A percentile compares a stretch with the other conserved stretches of the same genome.
These are phyloP conservation scores for Nesoenas mayeri DNA, from an alignment of 2,113 vertebrate species.

Conservation along the genomic window DNA sequence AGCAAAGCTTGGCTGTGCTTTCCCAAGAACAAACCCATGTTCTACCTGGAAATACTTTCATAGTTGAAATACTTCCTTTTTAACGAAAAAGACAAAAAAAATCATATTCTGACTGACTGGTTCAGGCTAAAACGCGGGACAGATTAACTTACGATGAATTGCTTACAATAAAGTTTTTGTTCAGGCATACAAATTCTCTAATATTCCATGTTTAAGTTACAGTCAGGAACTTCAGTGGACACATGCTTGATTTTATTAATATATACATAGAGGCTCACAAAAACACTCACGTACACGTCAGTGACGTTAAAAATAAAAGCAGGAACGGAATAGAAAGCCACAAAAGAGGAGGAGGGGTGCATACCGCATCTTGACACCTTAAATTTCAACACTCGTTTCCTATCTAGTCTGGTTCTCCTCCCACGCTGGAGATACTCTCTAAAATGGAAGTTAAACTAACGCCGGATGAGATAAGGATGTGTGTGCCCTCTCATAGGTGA, in stretches of 20 bases:
- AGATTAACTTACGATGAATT: neutral
- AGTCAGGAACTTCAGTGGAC: neutral
- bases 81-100: neutral
- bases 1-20: neutral
- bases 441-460: neutral
- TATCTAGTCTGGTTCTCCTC: conserved; percentile 38
- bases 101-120: neutral
- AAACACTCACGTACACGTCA: neutral
- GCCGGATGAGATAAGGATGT: neutral
- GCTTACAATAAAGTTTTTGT: neutral
- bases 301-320: conserved; percentile 44
- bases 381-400: conserved; percentile 30
- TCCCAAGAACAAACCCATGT: neutral
- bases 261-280: neutral
- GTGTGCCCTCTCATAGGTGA: neutral
- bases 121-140: neutral
- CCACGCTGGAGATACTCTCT: conserved; percentile 3
- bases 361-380: conserved; percentile 10
- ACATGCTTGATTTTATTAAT: neutral
- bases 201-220: fast-evolving
- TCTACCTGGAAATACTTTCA: neutral
- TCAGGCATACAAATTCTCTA: neutral
- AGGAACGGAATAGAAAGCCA: conserved; percentile 52
- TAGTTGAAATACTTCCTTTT: neutral
- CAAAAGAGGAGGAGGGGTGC: conserved; percentile 41